phyloP scores from a whole-genome alignment of 1,140 invertebrate genomes.

The Macrobrachium nipponense region DNA sequence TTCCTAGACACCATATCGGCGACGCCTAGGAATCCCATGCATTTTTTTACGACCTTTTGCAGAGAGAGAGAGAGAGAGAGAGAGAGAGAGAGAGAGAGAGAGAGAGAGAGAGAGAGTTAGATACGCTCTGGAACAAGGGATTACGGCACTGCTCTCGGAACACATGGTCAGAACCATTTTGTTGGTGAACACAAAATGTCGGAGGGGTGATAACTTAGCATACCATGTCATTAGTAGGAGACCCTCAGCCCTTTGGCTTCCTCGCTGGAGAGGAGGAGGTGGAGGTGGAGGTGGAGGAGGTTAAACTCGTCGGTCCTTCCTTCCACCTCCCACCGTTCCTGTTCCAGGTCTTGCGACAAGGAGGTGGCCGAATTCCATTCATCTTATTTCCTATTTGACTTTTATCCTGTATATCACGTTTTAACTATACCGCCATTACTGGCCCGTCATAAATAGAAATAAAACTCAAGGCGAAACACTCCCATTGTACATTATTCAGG shows the following conservation, averaged over 20 bases:
- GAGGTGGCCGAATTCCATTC: background rate
- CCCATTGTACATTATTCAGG: slow-evolving; percentile 54
- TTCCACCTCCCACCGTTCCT: slow-evolving; percentile 2
- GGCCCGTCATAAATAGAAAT: slow-evolving; percentile 54
- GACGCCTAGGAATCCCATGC: too few species aligned
- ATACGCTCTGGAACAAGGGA: background rate
- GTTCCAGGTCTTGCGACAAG: background rate
- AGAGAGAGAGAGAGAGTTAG: background rate
- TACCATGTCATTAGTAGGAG: slow-evolving; percentile 50
- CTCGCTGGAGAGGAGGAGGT: background rate
- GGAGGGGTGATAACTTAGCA: slow-evolving; percentile 44
- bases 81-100: too few species aligned
- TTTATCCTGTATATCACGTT: slow-evolving; percentile 40
- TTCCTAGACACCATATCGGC: too few species aligned
- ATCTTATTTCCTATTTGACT: slow-evolving; percentile 30
- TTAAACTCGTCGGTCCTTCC: background rate
- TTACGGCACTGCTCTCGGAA: background rate
- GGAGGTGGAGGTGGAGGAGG: background rate
- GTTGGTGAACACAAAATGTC: slow-evolving; percentile 56
- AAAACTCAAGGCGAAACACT: slow-evolving; percentile 32
- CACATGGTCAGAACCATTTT: slow-evolving; percentile 44
- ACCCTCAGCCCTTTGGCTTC: slow-evolving; percentile 1
- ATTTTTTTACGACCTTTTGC: too few species aligned
- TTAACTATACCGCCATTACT: slow-evolving; percentile 52
- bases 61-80: background rate